Conservation (phyloP, 2,888 invertebrate genomes). For the Pseudococcus longispinus region DNA sequence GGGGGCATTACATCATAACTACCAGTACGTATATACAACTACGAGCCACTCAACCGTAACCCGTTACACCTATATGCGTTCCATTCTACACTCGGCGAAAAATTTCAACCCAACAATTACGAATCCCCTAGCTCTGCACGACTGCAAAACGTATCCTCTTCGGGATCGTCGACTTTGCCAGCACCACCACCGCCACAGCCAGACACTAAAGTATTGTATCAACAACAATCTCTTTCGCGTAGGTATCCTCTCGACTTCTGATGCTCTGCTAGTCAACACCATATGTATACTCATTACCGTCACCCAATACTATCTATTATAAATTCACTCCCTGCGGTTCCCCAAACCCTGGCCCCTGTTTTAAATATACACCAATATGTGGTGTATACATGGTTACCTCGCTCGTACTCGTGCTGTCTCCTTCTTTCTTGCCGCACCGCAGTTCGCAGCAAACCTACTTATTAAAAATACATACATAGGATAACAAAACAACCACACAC, state of each 20-base stretch:
- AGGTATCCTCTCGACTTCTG: constrained; percentile 5
- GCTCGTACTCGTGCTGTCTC: neutral
- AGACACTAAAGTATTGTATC: neutral
- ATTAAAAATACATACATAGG: constrained; percentile 14
- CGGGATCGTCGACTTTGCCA: neutral
- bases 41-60: neutral
- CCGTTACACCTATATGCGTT: constrained; percentile 12
- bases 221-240: neutral
- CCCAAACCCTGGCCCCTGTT: neutral
- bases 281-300: constrained; percentile 8
- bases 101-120: neutral
- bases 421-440: neutral
- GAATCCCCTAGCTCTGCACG: neutral
- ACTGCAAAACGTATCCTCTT: neutral
- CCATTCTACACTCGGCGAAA: neutral
- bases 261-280: neutral
- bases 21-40: neutral
- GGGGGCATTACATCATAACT: constrained; percentile 20
- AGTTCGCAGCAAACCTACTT: constrained; percentile 9
- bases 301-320: constrained; percentile 27
- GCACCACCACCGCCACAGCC: neutral
- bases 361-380: neutral
- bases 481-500: neutral
- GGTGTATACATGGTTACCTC: neutral
- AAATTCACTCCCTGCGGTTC: neutral